Base-by-base conservation (phyloP, 92 coral and sea anemone genomes). In the Epizoanthus scotinus region DNA sequence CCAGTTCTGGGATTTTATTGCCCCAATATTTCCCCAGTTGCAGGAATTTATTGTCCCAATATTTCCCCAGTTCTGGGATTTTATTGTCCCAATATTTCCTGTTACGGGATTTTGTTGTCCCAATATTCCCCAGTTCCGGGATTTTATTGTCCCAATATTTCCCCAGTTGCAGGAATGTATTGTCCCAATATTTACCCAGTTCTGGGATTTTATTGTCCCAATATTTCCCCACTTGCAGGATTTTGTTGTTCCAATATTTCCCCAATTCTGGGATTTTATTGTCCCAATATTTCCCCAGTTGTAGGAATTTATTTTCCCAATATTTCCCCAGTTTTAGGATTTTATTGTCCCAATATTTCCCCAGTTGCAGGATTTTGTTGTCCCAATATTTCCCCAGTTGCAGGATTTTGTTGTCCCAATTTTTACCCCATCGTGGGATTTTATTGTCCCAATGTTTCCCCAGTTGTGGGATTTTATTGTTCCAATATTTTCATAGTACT, bases 371-470 rank as follows among this genome's bases (percentile, higher is more conserved):
- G 89, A 50, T 62, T 83, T 81, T 71, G 22, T 1, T 70, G 54
- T 38, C 81, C 86, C 85, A 53, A 9, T 22, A n/a, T n/a, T n/a
- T n/a, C 70, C 14, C 73, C 85, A 38, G 7, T 8, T 40, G 67
- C n/a, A 73, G 89, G 89, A 50, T 62, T 83, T 81, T 71, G 22
- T 1, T 70, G 54, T 38, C 81, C 86, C 85, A 53, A 9, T 22
- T 17, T 10, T 66, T 66, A 31, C 80, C 19, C 27, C 15, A 10
- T 14, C 9, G 52, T 40, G 55, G 52, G 52, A 69, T 42, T 42
- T 44, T 44, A 0, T 44, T 67, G 73, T 67, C 28, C 69, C 69
- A 63, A n/a, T 63, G 12, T 21, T 63, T 25, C 18, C 31, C 12
- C 31, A 22, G 67, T 61, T 12, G 1, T 12, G 17, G 31, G 31